These are phyloP conservation scores for Ptilonorhynchus violaceus DNA, from an alignment of 2,113 vertebrate species.

Conservation along the genomic window DNA sequence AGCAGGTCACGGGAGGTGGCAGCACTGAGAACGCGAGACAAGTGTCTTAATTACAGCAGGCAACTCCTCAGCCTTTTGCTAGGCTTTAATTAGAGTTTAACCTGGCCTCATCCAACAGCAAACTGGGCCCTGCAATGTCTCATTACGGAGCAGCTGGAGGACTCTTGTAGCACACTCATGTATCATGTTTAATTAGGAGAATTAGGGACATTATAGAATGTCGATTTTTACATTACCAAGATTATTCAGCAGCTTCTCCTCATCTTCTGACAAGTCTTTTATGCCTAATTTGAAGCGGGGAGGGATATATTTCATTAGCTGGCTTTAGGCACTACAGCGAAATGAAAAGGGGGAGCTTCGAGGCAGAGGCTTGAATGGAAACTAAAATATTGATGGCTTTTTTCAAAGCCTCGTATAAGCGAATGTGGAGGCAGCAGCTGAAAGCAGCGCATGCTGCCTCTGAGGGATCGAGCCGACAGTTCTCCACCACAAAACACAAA, in stretches of 20 bases:
- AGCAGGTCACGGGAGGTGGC: neutral
- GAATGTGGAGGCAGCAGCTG: neutral
- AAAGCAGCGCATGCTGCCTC: neutral
- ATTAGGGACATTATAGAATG: slow-evolving; percentile 33
- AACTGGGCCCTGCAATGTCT: neutral
- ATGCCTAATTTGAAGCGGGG: slow-evolving; percentile 20
- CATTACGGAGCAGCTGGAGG: neutral
- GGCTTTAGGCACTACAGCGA: neutral
- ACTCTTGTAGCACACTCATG: neutral
- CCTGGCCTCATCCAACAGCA: neutral
- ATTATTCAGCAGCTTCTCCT: slow-evolving; percentile 43
- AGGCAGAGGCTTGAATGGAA: neutral
- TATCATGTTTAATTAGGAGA: slow-evolving; percentile 49
- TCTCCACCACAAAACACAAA: neutral
- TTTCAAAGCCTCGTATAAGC: neutral
- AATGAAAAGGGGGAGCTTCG: slow-evolving; percentile 1
- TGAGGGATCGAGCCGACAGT: neutral
- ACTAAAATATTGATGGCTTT: slow-evolving; percentile 13
- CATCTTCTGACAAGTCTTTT: slow-evolving; percentile 25
- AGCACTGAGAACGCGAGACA: neutral
- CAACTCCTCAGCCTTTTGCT: neutral
- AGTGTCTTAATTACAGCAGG: neutral
- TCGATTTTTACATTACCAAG: slow-evolving; percentile 38
- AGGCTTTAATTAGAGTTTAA: slow-evolving; percentile 8
- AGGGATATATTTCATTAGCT: slow-evolving; percentile 25